Evolutionary conservation across 1,140 invertebrate genomes (phyloP).

Genomic region (Heliconius himera): DNA sequence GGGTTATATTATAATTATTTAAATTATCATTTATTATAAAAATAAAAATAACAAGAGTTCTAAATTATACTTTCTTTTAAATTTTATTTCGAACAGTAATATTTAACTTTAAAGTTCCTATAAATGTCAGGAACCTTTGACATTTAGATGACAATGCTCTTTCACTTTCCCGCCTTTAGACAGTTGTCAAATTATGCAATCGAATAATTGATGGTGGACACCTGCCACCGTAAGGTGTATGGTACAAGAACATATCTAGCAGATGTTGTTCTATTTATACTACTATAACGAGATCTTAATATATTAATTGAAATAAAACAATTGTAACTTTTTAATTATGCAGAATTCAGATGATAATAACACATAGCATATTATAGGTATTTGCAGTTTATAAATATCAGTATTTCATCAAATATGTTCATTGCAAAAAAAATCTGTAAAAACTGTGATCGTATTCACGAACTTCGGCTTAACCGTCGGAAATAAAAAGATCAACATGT

Average conservation of each 20-base stretch:
- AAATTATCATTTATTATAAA: background rate
- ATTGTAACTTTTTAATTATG: background rate
- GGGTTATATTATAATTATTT: background rate
- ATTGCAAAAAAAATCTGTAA: background rate
- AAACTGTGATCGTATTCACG: background rate
- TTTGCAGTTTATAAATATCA: too few species aligned
- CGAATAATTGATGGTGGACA: constrained; percentile 42
- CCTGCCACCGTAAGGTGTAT: constrained; percentile 39
- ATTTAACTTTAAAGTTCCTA: background rate
- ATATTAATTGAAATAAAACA: background rate
- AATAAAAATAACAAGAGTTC: background rate
- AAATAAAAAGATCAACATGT: background rate
- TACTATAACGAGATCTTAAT: background rate
- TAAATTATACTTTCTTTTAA: constrained; percentile 2
- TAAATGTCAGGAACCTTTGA: constrained; percentile 40
- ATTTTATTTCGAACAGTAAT: background rate
- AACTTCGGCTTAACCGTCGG: background rate
- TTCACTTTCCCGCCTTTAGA: constrained; percentile 42
- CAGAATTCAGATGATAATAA: background rate
- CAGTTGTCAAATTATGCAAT: constrained; percentile 55
- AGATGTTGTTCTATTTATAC: constrained; percentile 3
- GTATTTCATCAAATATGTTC: too few species aligned
- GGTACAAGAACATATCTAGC: background rate
- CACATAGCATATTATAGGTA: background rate
- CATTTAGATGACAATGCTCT: constrained; percentile 41